Conservation (phyloP, 2,797 vertebrate species). For the Margarornis squamiger region DNA sequence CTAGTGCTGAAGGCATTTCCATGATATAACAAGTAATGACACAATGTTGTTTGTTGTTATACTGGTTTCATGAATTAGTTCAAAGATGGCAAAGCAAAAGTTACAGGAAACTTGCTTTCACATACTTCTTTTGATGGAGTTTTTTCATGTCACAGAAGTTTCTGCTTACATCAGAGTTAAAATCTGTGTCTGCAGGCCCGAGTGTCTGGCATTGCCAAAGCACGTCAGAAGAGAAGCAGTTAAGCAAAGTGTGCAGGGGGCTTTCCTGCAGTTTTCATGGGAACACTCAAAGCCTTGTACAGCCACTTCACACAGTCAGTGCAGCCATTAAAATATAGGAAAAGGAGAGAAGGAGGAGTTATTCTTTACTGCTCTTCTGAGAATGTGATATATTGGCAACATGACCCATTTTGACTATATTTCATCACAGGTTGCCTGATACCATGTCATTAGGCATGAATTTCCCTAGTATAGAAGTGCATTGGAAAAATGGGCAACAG, state of each 20-base stretch:
- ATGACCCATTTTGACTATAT: background rate
- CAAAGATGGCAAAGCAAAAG: background rate
- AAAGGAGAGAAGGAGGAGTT: background rate
- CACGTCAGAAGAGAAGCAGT: background rate
- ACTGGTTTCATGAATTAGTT: background rate
- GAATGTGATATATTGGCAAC: background rate
- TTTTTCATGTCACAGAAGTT: background rate
- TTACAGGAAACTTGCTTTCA: background rate
- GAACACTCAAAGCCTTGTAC: background rate
- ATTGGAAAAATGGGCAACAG: background rate
- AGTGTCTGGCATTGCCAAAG: rapidly evolving
- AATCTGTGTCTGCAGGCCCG: background rate
- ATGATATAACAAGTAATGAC: background rate
- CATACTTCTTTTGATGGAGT: background rate
- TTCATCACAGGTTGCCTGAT: background rate
- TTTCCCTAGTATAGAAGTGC: background rate
- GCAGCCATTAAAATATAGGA: background rate
- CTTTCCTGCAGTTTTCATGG: background rate
- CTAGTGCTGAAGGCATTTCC: background rate
- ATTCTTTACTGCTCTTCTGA: background rate
- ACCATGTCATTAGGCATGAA: background rate
- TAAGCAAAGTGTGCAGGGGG: background rate
- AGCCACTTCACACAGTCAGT: background rate
- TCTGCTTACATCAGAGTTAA: background rate
- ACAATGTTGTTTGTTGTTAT: background rate